Evolutionary conservation across 2,113 vertebrate species (phyloP), one percentile per base, ranked within the genome.

Genomic region (Bufo gargarizans): DNA sequence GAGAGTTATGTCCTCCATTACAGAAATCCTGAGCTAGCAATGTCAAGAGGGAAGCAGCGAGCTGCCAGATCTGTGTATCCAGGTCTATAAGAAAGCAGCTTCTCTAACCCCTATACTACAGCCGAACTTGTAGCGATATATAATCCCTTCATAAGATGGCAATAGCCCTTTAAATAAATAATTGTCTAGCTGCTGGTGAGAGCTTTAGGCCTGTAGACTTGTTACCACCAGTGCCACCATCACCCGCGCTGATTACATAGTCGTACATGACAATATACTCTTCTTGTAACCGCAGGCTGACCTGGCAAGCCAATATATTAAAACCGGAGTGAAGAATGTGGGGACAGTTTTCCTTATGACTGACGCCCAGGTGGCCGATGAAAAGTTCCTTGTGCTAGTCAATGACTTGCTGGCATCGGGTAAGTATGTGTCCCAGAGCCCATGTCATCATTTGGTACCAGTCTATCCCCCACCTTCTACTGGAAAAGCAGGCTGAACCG

Each of bases 401-500:
- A 99, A 99, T 67, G 97, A 99, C 92, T 96, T 99, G 85, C 89
- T 99, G 93, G 97, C 97, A 82, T 97, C 97, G 88, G 98, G 98
- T 99, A 94, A 90, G 81, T 14, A 12, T 3, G 9, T 58, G 56
- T 58, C 56, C 56, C 56, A 7, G 33, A 33, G 33, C 33, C 33
- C 33, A 33, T 33, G 33, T 33, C 33, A 33, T 33, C 33, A 33
- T 33, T 33, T 33, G 33, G 33, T 33, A 33, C 33, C 33, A 33
- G 33, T 33, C 33, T 33, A 33, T 33, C 33, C 33, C 33, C 33
- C 33, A 33, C 33, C 33, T 33, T 33, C 33, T 33, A 33, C 33
- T 33, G 33, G 33, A 1, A 33, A 33, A 33, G 33, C 33, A 33
- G 33, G 33, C 33, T 33, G 33, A 33, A 33, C 33, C 33, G 33